phyloP scores from a whole-genome alignment of 2,888 invertebrate genomes.

The Rhimphoctona megacephalus region DNA sequence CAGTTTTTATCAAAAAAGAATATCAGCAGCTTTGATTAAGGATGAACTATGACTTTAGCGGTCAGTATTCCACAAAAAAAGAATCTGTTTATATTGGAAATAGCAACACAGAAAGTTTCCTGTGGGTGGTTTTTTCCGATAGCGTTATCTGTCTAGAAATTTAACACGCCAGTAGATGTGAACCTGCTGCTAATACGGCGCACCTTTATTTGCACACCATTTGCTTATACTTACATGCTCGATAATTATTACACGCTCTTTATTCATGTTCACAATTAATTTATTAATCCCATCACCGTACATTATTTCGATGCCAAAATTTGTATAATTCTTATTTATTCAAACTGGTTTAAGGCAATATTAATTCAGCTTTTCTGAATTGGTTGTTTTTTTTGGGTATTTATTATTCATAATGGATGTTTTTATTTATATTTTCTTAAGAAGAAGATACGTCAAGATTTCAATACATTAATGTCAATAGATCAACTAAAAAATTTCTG shows the following conservation, averaged over 20 bases:
- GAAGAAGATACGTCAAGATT: not conserved
- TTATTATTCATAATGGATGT: not conserved
- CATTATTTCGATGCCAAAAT: not conserved
- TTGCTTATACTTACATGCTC: not conserved
- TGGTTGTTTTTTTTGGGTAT: not conserved
- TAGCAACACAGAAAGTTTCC: not conserved
- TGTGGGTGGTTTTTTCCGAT: not conserved
- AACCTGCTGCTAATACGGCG: not conserved
- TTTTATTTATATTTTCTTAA: too few species aligned
- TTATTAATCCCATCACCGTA: not conserved
- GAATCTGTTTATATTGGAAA: not conserved
- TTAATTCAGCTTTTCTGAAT: not conserved
- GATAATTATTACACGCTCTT: not conserved
- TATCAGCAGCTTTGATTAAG: not conserved
- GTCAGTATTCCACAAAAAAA: not conserved
- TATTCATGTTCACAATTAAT: not conserved
- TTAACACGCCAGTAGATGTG: not conserved
- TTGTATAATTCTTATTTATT: not conserved
- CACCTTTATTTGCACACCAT: slow-evolving; percentile 5
- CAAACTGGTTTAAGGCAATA: not conserved
- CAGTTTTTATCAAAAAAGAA: not conserved
- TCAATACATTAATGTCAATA: not conserved
- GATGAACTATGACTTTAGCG: not conserved
- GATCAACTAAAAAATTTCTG: not conserved
- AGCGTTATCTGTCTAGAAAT: not conserved